phyloP scores from a whole-genome alignment of 2,113 vertebrate species.

The Pholis gunnellus region DNA sequence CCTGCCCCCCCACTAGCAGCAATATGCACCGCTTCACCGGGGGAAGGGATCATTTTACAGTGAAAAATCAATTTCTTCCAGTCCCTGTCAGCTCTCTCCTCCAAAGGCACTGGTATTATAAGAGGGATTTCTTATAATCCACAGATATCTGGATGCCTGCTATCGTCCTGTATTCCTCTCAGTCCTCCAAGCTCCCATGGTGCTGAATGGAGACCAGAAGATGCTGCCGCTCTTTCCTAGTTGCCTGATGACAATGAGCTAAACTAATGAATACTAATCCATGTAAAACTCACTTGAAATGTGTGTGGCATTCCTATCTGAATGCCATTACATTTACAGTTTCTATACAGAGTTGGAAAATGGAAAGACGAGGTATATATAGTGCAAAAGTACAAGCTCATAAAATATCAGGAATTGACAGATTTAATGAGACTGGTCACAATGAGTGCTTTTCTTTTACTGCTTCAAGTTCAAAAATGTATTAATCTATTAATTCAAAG shows the following conservation, averaged over 20 bases:
- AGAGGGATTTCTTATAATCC: slow-evolving; percentile 67
- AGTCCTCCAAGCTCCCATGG: slow-evolving; percentile 18
- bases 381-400: neutral
- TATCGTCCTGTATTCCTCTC: slow-evolving; percentile 37
- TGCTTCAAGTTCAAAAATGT: neutral
- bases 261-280: slow-evolving; percentile 29
- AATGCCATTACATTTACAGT: neutral
- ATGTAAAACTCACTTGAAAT: neutral
- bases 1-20: slow-evolving; percentile 29
- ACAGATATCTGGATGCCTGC: slow-evolving; percentile 42
- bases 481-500: neutral
- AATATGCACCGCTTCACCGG: slow-evolving; percentile 37
- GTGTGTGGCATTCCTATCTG: neutral
- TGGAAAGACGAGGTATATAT: neutral
- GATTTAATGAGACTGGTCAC: neutral
- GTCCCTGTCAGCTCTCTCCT: slow-evolving; percentile 46
- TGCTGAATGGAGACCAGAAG: slow-evolving; percentile 8
- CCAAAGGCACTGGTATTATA: slow-evolving; percentile 46
- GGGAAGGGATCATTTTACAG: slow-evolving; percentile 53
- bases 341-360: neutral
- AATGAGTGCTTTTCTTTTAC: neutral
- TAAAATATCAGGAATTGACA: neutral
- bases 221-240: slow-evolving; percentile 8
- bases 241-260: slow-evolving; percentile 37
- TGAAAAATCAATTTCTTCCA: slow-evolving; percentile 65